These are phyloP conservation scores for Bergia puertoricense DNA, from an alignment of 92 coral and sea anemone genomes.

Conservation along the genomic window DNA sequence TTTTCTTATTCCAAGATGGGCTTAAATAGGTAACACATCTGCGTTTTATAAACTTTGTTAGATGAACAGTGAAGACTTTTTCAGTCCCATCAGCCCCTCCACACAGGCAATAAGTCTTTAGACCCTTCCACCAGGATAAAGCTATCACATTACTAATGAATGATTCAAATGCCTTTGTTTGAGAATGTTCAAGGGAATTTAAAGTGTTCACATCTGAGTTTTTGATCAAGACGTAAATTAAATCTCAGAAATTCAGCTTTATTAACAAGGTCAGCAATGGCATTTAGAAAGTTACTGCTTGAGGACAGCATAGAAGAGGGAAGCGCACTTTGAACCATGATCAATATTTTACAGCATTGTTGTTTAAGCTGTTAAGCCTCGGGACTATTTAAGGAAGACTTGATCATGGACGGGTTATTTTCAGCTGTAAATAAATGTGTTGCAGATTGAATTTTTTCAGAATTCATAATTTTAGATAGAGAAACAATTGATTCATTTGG, in stretches of 20 bases:
- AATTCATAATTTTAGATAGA: background rate
- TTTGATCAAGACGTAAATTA: conserved; percentile 34
- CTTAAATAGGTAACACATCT: conserved; percentile 31
- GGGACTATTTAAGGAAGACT: background rate
- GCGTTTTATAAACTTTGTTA: conserved; percentile 14
- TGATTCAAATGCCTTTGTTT: conserved; percentile 2
- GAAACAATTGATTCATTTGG: background rate
- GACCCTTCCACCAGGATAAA: conserved; percentile 24
- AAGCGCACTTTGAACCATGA: conserved; percentile 9
- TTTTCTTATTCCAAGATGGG: conserved; percentile 28
- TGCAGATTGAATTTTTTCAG: background rate
- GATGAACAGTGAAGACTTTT: conserved; percentile 14
- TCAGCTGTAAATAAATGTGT: background rate
- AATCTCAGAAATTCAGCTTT: conserved; percentile 16
- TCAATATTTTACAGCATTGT: conserved; percentile 27
- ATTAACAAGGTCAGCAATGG: conserved; percentile 16
- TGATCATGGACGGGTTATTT: background rate
- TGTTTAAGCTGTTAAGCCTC: conserved; percentile 1
- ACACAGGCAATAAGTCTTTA: background rate
- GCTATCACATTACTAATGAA: conserved; percentile 2
- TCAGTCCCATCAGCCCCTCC: conserved; percentile 33
- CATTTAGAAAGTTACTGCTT: conserved; percentile 8
- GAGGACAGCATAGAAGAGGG: conserved; percentile 1
- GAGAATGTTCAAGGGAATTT: conserved; percentile 13
- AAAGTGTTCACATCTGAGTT: conserved; percentile 33